Base-by-base conservation (phyloP, 2,113 vertebrate species). In the Semicossyphus pulcher region DNA sequence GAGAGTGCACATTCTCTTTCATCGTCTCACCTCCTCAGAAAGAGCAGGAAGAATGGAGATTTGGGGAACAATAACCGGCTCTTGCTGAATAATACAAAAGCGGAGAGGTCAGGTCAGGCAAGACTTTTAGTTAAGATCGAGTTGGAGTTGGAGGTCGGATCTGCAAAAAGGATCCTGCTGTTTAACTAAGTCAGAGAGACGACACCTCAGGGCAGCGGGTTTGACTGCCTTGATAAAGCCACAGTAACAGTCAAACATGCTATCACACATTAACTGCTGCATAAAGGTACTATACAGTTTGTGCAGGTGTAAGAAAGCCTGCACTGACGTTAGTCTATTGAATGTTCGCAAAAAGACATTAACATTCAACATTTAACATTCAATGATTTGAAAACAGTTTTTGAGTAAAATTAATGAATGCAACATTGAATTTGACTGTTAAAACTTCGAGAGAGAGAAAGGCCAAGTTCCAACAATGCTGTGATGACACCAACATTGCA, bases 141-240 rank as follows among this genome's bases (percentile, higher is more conserved):
- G 12, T 37, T 16, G 8, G 23, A 36, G 26, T 16, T 18, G 16
- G 39, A 36, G 23, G 53, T 65, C 21, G 37, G 10, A 61, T 44
- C 7, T 42, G 29, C 21, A n/a, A 14, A 53, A 34, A 12, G 51
- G 11, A 54, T 67, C 32, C n/a, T n/a, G n/a, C n/a, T n/a, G n/a
- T n/a, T n/a, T n/a, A n/a, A n/a, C n/a, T n/a, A n/a, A n/a, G n/a
- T n/a, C 41, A 20, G 39, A 42, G 37, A 57, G 31, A 48, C 21
- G 31, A 23, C 25, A 49, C 67, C 54, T 29, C 14, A 5, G 34
- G 29, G 49, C 34, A 67, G 42, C 56, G 37, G 57, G 28, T 62
- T 20, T 12, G 28, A 32, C 54, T 62, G n/a, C n/a, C 71, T 72
- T 49, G 61, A 54, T 2, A 7, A 76, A 52, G 60, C 52, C 18